Percentiles rank a stretch among this genome's conserved stretches.
phyloP scores from a whole-genome alignment of 1,140 invertebrate genomes.

The Babylonia areolata region DNA sequence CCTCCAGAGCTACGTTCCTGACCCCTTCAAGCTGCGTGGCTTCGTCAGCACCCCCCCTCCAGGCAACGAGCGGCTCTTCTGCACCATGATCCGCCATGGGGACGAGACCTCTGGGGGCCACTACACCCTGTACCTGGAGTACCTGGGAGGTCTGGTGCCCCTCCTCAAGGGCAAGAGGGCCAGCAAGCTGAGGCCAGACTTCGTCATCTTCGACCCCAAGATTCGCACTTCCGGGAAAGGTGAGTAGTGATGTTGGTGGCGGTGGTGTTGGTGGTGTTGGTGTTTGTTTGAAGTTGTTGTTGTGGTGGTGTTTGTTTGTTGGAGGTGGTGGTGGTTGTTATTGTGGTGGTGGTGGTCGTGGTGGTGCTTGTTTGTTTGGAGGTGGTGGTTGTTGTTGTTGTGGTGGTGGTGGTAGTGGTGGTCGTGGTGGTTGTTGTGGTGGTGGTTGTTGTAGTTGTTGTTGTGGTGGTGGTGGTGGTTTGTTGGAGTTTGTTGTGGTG shows the following conservation, averaged over 20 bases:
- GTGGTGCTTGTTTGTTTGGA: background rate
- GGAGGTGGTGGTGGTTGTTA: background rate
- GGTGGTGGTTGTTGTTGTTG: no score
- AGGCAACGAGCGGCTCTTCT: constrained; percentile 90
- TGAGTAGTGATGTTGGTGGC: constrained; percentile 9
- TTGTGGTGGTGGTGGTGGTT: no score
- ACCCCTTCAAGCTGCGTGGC: constrained; percentile 88
- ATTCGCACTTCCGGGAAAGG: constrained; percentile 63
- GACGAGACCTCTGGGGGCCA: constrained; percentile 86
- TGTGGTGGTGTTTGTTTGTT: no score
- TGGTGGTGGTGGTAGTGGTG: no score
- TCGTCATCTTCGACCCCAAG: constrained; percentile 96
- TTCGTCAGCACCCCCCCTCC: constrained; percentile 95
- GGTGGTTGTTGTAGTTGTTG: no score
- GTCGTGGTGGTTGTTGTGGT: no score
- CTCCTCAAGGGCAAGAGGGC: constrained; percentile 96
- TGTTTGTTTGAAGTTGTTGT: no score
- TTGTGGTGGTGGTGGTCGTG: background rate
- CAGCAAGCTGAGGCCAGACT: constrained; percentile 97
- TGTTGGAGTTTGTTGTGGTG: no score
- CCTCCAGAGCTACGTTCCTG: constrained; percentile 92
- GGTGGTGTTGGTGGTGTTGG: no score
- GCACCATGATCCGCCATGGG: constrained; percentile 96
- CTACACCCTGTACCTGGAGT: constrained; percentile 96
- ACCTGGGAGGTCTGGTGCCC: constrained; percentile 96